Percentiles rank a stretch among this genome's conserved stretches.
These are phyloP conservation scores for Aphelocoma coerulescens DNA, from an alignment of 2,113 vertebrate genomes.

Conservation along the genomic window DNA sequence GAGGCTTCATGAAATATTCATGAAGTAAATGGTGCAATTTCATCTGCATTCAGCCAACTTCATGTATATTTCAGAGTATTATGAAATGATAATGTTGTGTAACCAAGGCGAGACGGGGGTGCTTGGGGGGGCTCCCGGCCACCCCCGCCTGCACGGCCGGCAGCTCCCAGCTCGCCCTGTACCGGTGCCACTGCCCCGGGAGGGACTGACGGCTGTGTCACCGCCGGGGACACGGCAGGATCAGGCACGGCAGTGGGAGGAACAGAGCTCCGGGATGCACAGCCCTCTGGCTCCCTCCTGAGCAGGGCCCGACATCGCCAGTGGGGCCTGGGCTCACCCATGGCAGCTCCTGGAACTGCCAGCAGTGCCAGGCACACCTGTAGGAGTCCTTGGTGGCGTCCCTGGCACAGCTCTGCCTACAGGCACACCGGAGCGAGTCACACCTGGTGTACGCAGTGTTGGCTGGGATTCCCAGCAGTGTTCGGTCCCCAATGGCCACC, in stretches of 20 bases:
- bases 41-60: constrained; percentile 80
- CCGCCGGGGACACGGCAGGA: rapidly evolving
- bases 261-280: rapidly evolving
- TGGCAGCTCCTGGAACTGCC: background rate
- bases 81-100: constrained; percentile 76
- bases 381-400: background rate
- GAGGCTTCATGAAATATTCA: constrained; percentile 80
- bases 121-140: background rate
- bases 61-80: constrained; percentile 81
- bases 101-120: constrained; percentile 39
- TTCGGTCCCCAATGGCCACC: rapidly evolving
- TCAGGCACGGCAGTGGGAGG: background rate
- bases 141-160: background rate
- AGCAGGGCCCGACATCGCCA: rapidly evolving
- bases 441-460: rapidly evolving
- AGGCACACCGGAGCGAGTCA: rapidly evolving
- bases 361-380: background rate
- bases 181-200: background rate
- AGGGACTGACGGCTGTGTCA: background rate
- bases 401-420: background rate
- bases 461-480: background rate
- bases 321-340: rapidly evolving
- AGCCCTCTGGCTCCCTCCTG: background rate
- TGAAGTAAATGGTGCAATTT: constrained; percentile 81
- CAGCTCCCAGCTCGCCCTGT: background rate